These are phyloP conservation scores for Catonia carolina DNA, from an alignment of 2,888 invertebrate genomes.

Conservation along the genomic window DNA sequence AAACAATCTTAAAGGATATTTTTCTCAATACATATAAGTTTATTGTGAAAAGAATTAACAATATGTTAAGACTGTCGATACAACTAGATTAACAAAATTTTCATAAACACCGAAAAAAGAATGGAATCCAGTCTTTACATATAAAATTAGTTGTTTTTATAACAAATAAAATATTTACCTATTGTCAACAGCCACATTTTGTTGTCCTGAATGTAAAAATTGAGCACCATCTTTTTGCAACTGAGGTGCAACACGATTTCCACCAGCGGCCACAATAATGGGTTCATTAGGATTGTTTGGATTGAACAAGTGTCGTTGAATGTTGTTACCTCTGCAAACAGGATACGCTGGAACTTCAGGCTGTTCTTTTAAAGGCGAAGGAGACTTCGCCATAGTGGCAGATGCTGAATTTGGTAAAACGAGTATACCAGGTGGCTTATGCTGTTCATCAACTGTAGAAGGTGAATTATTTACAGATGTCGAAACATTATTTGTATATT, in stretches of 20 bases:
- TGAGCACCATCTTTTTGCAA: constrained; percentile 18
- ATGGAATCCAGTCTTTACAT: too few relatives aligned
- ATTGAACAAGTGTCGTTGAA: constrained; percentile 52
- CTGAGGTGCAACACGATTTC: constrained; percentile 36
- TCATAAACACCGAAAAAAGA: too few relatives aligned
- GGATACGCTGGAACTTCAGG: constrained; percentile 19
- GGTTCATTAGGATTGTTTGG: constrained; percentile 63
- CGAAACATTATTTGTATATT: constrained; percentile 1
- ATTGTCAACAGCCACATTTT: constrained; percentile 3
- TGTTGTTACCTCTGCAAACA: constrained; percentile 18
- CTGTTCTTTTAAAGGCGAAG: neutral
- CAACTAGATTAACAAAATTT: too few relatives aligned
- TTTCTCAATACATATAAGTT: too few relatives aligned
- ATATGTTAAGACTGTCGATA: too few relatives aligned
- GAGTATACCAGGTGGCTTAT: constrained; percentile 44
- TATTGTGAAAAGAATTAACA: too few relatives aligned
- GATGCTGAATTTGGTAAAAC: constrained; percentile 40
- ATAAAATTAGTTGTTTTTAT: too few relatives aligned
- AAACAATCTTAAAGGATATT: too few relatives aligned
- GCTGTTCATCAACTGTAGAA: neutral
- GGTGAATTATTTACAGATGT: neutral
- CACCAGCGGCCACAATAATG: constrained; percentile 46
- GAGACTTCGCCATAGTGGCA: neutral
- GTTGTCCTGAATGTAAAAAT: constrained; percentile 18
- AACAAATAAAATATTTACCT: neutral